Percentiles rank a stretch among this genome's conserved stretches.
These are phyloP conservation scores for Sturmia bella DNA, from an alignment of 2,888 invertebrate genomes.

Conservation along the genomic window DNA sequence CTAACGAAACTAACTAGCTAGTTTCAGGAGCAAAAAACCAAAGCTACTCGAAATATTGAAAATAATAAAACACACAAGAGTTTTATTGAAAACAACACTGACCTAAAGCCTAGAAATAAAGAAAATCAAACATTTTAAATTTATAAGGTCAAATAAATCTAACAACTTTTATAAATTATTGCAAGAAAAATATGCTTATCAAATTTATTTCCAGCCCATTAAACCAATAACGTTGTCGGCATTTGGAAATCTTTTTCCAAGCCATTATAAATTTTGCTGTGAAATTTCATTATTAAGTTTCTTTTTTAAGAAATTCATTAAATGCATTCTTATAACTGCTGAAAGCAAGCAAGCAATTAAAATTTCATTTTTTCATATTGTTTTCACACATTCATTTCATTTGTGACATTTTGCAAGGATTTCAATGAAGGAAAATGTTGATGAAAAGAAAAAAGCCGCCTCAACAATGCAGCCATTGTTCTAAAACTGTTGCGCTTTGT, in stretches of 20 bases:
- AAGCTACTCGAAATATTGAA: too few species aligned
- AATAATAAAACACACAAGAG: too few species aligned
- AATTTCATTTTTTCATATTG: not conserved
- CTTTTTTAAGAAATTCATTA: conserved; percentile 1
- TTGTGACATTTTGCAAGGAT: conserved; percentile 48
- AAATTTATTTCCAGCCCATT: too few species aligned
- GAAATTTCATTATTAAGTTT: conserved; percentile 11
- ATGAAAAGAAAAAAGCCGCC: conserved; percentile 20
- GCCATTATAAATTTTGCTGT: not conserved
- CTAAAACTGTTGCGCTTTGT: conserved; percentile 48
- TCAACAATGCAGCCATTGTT: conserved; percentile 21
- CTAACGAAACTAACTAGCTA: too few species aligned
- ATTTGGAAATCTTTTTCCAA: not conserved
- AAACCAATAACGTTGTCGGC: too few species aligned
- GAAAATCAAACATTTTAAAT: too few species aligned
- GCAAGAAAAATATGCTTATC: too few species aligned
- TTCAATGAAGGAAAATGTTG: conserved; percentile 9
- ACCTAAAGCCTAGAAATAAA: too few species aligned
- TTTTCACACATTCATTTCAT: not conserved
- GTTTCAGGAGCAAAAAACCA: too few species aligned
- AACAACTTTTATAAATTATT: too few species aligned
- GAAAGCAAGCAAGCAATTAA: not conserved
- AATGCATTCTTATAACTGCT: conserved; percentile 10
- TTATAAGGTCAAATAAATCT: too few species aligned
- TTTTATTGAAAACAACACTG: too few species aligned